A percentile compares a stretch with the other conserved stretches of the same genome.
phyloP scores from a whole-genome alignment of 2,113 vertebrate species.

The Rhinopomastus cyanomelas region DNA sequence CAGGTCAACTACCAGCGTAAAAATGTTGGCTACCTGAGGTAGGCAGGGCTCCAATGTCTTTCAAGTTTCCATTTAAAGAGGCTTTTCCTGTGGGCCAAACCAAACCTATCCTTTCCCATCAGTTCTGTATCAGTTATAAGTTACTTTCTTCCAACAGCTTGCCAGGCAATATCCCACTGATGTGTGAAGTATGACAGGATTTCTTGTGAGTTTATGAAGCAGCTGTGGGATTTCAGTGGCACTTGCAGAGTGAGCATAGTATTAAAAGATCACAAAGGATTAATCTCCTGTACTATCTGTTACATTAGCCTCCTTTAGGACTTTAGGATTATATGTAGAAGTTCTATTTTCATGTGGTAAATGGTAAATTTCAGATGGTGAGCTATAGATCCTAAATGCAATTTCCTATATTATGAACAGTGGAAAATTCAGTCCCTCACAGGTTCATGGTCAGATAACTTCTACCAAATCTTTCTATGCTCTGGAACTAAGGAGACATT shows the following conservation, averaged over 20 bases:
- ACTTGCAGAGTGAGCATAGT: not conserved
- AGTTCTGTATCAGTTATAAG: not conserved
- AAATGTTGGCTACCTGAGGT: not conserved
- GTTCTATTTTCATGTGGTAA: not conserved
- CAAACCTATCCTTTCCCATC: not conserved
- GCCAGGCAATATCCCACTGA: not conserved
- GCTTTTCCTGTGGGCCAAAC: not conserved
- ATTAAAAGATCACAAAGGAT: not conserved
- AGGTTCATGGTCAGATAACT: not conserved
- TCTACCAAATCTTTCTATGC: not conserved
- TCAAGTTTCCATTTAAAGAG: not conserved
- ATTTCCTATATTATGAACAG: rapidly evolving
- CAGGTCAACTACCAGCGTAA: not conserved
- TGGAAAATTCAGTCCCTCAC: not conserved
- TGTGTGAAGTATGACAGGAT: rapidly evolving
- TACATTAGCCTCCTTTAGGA: not conserved
- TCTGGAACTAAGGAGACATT: not conserved
- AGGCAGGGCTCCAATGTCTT: not conserved
- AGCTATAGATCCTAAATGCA: not conserved
- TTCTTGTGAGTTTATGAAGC: not conserved
- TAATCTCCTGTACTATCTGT: not conserved
- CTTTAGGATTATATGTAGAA: not conserved
- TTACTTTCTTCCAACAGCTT: not conserved
- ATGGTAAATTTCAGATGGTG: not conserved
- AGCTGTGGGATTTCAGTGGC: not conserved